Conservation (phyloP, 1,140 invertebrate genomes). For the Whitmania pigra region DNA sequence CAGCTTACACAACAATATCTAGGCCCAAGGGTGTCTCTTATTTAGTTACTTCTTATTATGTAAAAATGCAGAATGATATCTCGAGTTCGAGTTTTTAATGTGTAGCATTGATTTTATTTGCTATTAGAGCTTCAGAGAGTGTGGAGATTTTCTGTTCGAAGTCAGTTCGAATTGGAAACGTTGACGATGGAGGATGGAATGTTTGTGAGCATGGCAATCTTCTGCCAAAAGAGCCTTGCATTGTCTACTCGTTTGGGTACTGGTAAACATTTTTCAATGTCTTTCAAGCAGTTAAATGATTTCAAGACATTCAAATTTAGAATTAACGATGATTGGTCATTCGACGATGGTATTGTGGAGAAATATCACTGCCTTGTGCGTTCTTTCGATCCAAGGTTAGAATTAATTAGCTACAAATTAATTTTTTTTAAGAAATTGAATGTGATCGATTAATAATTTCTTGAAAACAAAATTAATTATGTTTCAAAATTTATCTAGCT, state of each 20-base stretch:
- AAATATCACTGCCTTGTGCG: not conserved
- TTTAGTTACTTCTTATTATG: no score
- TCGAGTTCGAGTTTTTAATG: no score
- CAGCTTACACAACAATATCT: no score
- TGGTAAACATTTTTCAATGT: not conserved
- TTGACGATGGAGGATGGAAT: conserved; percentile 22
- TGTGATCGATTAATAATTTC: no score
- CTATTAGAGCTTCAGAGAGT: not conserved
- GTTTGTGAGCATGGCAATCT: conserved; percentile 15
- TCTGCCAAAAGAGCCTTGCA: conserved; percentile 5
- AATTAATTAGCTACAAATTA: not conserved
- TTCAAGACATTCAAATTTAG: not conserved
- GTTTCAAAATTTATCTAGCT: no score
- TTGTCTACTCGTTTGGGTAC: conserved; percentile 23
- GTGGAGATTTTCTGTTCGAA: conserved; percentile 4
- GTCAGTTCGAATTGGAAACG: conserved; percentile 13
- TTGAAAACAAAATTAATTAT: no score
- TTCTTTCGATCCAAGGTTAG: conserved; percentile 7
- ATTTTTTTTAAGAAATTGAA: no score
- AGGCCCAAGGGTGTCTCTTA: no score
- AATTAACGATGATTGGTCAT: conserved; percentile 5
- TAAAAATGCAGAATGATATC: no score
- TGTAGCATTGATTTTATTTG: not conserved
- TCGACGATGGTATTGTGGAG: not conserved
- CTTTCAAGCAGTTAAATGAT: not conserved